Evolutionary conservation across 2,888 invertebrate species (phyloP), one percentile per base, ranked within the genome.

Genomic region (Caenorhabditis afra): DNA sequence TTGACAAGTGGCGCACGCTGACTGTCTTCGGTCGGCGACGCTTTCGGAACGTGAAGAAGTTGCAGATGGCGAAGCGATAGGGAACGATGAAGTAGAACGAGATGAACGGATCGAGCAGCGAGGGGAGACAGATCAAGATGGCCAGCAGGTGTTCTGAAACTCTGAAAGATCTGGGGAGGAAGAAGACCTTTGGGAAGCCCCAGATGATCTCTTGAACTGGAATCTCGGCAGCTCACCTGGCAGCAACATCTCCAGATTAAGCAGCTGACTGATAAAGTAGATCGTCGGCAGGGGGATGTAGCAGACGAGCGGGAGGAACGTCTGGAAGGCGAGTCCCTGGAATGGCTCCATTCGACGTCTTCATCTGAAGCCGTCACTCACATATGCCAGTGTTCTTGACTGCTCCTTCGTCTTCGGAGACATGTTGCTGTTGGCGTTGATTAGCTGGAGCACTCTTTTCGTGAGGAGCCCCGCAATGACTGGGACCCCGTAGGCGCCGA

Each of bases 321-420:
- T 75, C 55, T 67, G 67, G 12, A 35, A 67, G 11, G 47, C 75
- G 16, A 75, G 49, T 1, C 67, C 75, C 75, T 75, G 53, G 20
- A 74, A 59, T 29, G 8, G 1, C 22, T 11, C 10, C 22, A 37
- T 49, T n/a, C n/a, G 35, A 20, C 23, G 41, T 55, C 67, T 18
- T 39, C 52, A n/a, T n/a, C 22, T 7, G 20, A 7, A 12, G 3
- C 41, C 11, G 29, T n/a, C 37, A 41, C 62, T 41, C 57, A 76
- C 75, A 44, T 73, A 73, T 64, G 64, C 73, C 73, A 76, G 14
- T 29, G 67, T 62, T 64, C 57, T 67, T 29, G 74, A 66, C 53
- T 59, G 65, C 57, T 76, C 62, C 39, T 76, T 76, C 57, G 67
- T 76, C 45, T 66, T 75, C 41, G 55, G 16, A 18, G 74, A 75